Percentiles rank a stretch among this genome's conserved stretches.
These are phyloP conservation scores for Porphyrio hochstetteri DNA, from an alignment of 2,113 vertebrate species.

Conservation along the genomic window DNA sequence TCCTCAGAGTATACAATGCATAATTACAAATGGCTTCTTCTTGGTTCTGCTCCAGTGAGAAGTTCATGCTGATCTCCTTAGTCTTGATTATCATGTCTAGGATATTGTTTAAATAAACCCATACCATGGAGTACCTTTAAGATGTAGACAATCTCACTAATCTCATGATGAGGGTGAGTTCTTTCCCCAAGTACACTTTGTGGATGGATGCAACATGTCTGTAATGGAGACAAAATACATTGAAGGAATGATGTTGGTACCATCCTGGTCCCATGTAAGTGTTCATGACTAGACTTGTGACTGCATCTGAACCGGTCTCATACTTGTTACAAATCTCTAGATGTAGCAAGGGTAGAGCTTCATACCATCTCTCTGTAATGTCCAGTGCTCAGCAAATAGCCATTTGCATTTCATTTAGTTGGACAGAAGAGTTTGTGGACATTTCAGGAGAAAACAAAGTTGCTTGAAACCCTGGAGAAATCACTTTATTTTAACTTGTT, in stretches of 20 bases:
- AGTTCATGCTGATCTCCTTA: background rate
- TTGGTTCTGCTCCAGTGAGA: background rate
- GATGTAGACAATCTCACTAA: no score
- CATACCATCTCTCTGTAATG: background rate
- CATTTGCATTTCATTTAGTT: background rate
- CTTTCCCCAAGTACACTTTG: background rate
- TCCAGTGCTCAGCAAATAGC: background rate
- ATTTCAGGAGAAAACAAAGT: background rate
- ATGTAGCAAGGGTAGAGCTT: background rate
- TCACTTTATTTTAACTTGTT: background rate
- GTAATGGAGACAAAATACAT: background rate
- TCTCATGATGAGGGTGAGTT: background rate
- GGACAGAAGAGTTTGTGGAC: background rate
- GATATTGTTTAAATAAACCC: no score
- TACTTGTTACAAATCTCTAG: background rate
- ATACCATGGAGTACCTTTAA: no score
- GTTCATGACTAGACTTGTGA: background rate
- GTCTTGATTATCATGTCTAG: background rate
- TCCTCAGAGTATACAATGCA: background rate
- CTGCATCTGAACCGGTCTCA: background rate
- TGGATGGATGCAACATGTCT: background rate
- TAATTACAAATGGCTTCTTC: background rate
- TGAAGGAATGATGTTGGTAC: background rate
- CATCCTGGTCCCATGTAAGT: background rate
- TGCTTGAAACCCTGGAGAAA: background rate